phyloP scores from a whole-genome alignment of 2,113 vertebrate genomes.

The Brevimyrus niger region DNA sequence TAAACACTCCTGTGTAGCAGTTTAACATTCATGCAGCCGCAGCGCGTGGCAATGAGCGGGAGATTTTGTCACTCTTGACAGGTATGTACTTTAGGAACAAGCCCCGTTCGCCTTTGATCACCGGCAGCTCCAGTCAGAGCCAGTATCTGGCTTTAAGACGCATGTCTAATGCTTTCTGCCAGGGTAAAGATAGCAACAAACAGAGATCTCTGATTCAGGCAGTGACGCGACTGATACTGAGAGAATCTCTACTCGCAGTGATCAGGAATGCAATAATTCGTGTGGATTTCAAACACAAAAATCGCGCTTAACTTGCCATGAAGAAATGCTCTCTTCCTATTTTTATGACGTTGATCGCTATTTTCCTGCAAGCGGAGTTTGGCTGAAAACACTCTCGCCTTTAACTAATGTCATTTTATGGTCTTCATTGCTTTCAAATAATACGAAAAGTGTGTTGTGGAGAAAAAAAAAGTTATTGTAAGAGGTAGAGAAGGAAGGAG shows the following conservation, averaged over 20 bases:
- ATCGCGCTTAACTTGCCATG: not conserved
- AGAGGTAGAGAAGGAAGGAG: not conserved
- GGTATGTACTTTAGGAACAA: conserved; percentile 27
- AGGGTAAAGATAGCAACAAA: conserved; percentile 21
- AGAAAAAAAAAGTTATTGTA: not conserved
- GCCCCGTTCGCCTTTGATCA: conserved; percentile 18
- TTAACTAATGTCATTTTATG: not conserved
- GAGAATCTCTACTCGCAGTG: not conserved
- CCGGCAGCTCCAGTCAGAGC: conserved; percentile 1
- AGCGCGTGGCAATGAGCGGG: not conserved
- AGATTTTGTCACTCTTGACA: conserved; percentile 24
- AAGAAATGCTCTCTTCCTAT: not conserved
- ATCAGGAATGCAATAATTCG: conserved; percentile 18
- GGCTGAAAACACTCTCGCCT: not conserved
- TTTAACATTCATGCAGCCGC: conserved; percentile 22
- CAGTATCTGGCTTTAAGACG: conserved; percentile 4
- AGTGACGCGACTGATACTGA: not conserved
- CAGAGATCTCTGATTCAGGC: conserved; percentile 6
- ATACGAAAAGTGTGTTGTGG: not conserved
- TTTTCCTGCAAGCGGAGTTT: conserved; percentile 6
- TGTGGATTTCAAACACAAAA: conserved; percentile 14
- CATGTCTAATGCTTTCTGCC: conserved; percentile 18
- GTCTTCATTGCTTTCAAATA: not conserved
- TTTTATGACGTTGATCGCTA: not conserved
- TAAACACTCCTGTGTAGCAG: conserved; percentile 23